These are phyloP conservation scores for Proteles cristata DNA, from an alignment of 2,113 vertebrate species.

Conservation along the genomic window DNA sequence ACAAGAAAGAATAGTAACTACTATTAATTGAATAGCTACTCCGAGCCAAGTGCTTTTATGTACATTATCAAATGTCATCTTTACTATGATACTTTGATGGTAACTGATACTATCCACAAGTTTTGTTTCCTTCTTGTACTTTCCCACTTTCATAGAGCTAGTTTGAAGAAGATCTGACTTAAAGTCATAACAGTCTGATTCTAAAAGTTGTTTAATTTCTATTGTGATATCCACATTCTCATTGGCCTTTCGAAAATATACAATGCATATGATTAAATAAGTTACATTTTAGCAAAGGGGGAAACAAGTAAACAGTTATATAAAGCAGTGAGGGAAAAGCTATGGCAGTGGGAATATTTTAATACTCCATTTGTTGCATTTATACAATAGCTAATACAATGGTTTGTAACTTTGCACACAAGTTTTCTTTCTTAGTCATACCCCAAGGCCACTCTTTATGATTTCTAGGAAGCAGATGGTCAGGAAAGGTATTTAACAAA, in stretches of 20 bases:
- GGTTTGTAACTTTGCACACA: constrained; percentile 64
- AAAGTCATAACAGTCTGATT: not conserved
- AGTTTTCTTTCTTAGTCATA: constrained; percentile 66
- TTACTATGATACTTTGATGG: not conserved
- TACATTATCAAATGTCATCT: not conserved
- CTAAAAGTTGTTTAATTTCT: not conserved
- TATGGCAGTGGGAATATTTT: not conserved
- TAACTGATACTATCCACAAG: not conserved
- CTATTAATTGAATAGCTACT: constrained; percentile 40
- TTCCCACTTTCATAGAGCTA: not conserved
- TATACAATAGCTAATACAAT: constrained; percentile 68
- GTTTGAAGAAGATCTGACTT: not conserved
- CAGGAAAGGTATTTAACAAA: constrained; percentile 68
- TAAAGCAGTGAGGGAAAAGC: not conserved
- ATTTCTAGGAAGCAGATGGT: constrained; percentile 70
- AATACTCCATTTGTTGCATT: constrained; percentile 70
- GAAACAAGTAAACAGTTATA: not conserved
- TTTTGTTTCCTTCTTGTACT: not conserved
- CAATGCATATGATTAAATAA: not conserved
- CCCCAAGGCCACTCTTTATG: constrained; percentile 47
- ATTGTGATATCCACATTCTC: not conserved
- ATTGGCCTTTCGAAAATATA: not conserved
- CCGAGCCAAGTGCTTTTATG: not conserved
- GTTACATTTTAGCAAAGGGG: not conserved
- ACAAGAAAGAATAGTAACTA: not conserved